phyloP scores from a whole-genome alignment of 2,888 invertebrate species.

The Brenthis hecate region DNA sequence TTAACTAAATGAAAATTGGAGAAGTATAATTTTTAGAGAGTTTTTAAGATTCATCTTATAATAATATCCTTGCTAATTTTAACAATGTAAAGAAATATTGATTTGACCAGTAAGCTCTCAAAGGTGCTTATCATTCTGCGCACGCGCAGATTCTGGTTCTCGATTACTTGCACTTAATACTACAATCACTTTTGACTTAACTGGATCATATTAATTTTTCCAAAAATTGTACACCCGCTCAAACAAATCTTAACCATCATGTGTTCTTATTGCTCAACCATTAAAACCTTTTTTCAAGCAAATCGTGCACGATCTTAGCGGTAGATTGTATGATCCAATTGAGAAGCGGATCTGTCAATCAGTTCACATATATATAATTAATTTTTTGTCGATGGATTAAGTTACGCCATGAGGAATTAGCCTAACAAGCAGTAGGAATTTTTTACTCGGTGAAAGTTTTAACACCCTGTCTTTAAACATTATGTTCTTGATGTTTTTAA shows the following conservation, averaged over 20 bases:
- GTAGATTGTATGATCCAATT: conserved; percentile 20
- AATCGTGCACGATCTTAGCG: not conserved
- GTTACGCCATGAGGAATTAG: conserved; percentile 38
- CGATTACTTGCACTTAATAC: conserved; percentile 53
- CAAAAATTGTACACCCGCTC: conserved; percentile 25
- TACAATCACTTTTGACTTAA: conserved; percentile 61
- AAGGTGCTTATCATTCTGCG: conserved; percentile 31
- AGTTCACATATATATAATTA: conserved; percentile 46
- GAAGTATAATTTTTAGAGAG: not conserved
- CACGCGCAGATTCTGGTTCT: conserved; percentile 48
- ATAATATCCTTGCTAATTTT: not conserved
- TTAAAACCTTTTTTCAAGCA: conserved; percentile 4
- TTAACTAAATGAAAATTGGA: too few species aligned
- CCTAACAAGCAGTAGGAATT: conserved; percentile 22
- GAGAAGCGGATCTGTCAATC: conserved; percentile 58
- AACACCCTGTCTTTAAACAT: conserved; percentile 16
- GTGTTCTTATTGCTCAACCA: conserved; percentile 11
- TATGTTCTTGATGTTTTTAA: conserved; percentile 7
- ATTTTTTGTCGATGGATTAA: conserved; percentile 47
- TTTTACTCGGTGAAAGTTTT: conserved; percentile 27
- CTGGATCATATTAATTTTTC: conserved; percentile 52
- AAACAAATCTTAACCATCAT: not conserved
- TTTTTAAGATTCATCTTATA: not conserved
- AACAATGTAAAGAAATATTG: not conserved
- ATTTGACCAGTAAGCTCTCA: conserved; percentile 25